Base-by-base conservation (phyloP, 2,113 vertebrate genomes). In the Mionectes macconnelli region DNA sequence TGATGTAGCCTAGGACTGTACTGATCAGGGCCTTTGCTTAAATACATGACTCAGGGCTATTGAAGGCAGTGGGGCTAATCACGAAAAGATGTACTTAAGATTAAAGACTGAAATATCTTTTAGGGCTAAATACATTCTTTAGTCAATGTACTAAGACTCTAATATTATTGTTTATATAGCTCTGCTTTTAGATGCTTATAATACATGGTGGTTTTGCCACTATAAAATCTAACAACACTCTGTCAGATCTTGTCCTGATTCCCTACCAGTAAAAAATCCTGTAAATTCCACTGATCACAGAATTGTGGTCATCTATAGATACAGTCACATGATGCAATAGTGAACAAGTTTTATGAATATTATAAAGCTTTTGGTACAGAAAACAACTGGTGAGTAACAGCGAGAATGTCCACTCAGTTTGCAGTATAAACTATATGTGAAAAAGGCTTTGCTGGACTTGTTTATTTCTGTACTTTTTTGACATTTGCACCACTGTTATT, bases 161-260 rank as follows among this genome's bases (percentile, higher is more conserved):
- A n/a, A 24, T 64, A 40, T 37, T 39, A 22, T 35, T 87, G 14
- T 6, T 18, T 64, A 14, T n/a, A 79, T 57, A 5, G 25, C 25
- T 69, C 45, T 85, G 2, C 40, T n/a, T 45, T 70, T 50, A 47
- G 35, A 60, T 27, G 44, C 17, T 60, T 64, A 16, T 23, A 28
- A 23, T 37, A 30, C 1, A 0, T 31, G 42, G 17, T 37, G 1
- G 0, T 23, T 77, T 57, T 74, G 35, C 45, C 39, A 22, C 6
- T 25, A 19, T 47, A 56, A 63, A 63, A 67, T 53, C 44, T 76
- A 49, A 62, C 7, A 52, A 69, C 12, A n/a, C 45, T 24, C 28
- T 44, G 6, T 55, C 33, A 42, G 44, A 60, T 20, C 20, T 69
- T 37, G 24, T 69, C 52, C n/a, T 90, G 47, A 80, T 88, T 87